Conservation (phyloP, 1,140 invertebrate species). For the Agrilus planipennis region DNA sequence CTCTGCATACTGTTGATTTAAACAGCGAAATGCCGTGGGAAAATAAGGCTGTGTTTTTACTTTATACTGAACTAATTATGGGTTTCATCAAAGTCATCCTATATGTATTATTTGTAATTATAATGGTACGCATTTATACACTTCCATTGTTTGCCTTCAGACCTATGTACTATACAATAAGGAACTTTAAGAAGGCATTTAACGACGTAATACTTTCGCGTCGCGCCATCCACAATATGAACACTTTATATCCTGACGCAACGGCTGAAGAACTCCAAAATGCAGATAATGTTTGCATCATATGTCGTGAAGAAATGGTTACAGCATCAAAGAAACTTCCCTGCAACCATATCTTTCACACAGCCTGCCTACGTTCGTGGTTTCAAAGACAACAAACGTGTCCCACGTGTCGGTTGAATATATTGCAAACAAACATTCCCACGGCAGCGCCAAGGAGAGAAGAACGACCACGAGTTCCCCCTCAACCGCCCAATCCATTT, state of each 20-base stretch:
- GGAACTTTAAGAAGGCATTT: slow-evolving; percentile 95
- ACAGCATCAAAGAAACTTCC: slow-evolving; percentile 91
- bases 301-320: slow-evolving; percentile 90
- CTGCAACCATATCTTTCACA: slow-evolving; percentile 99
- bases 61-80: slow-evolving; percentile 94
- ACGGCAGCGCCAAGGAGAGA: slow-evolving; percentile 25
- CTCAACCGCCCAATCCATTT: slow-evolving; percentile 20
- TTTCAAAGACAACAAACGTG: slow-evolving; percentile 99
- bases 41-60: slow-evolving; percentile 93
- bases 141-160: slow-evolving; percentile 96
- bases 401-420: slow-evolving; percentile 95
- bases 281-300: slow-evolving; percentile 98
- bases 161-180: slow-evolving; percentile 97
- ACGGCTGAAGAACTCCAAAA: slow-evolving; percentile 86
- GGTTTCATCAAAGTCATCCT: slow-evolving; percentile 82
- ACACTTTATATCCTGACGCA: slow-evolving; percentile 93
- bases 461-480: slow-evolving; percentile 15
- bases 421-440: slow-evolving; percentile 49
- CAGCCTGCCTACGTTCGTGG: slow-evolving; percentile 95
- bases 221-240: slow-evolving; percentile 95
- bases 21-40: slow-evolving; percentile 97
- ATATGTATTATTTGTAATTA: slow-evolving; percentile 86
- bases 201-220: slow-evolving; percentile 96
- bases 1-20: slow-evolving; percentile 86
- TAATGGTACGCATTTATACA: slow-evolving; percentile 93